These are phyloP conservation scores for Ernsta delagoae DNA, from an alignment of 2,888 invertebrate species.

Conservation along the genomic window DNA sequence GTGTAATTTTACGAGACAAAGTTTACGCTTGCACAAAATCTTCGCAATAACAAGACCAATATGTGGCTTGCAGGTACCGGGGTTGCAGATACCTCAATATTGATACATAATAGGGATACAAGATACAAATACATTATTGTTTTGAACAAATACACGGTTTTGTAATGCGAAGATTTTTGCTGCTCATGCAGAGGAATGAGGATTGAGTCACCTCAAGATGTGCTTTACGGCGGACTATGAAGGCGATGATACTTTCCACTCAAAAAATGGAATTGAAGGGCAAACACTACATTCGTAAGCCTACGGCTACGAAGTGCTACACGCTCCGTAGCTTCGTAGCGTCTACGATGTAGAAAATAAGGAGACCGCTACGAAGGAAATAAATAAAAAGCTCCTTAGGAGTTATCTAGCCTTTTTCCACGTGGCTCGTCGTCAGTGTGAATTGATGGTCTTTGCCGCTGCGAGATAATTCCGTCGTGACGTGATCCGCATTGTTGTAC, in stretches of 20 bases:
- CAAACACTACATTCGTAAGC: too few relatives aligned
- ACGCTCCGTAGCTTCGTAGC: conserved; percentile 24
- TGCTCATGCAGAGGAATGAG: not conserved
- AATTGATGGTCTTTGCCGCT: conserved; percentile 76
- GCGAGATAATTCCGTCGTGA: conserved; percentile 78
- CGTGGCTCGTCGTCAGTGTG: conserved; percentile 74
- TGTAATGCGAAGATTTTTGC: too few relatives aligned
- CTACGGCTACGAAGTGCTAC: conserved; percentile 6
- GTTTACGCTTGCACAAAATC: conserved; percentile 7
- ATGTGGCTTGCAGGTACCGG: not conserved
- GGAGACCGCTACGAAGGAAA: conserved; percentile 16
- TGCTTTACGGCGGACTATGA: too few relatives aligned
- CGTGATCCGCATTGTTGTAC: conserved; percentile 80
- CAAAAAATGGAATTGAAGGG: too few relatives aligned
- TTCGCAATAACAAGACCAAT: conserved; percentile 6
- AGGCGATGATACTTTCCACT: too few relatives aligned
- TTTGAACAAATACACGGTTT: not conserved
- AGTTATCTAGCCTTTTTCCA: conserved; percentile 64
- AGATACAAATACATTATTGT: not conserved
- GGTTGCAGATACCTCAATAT: not conserved
- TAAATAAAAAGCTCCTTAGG: conserved; percentile 56
- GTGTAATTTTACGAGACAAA: conserved; percentile 24
- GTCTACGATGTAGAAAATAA: conserved; percentile 19
- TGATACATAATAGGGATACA: not conserved
- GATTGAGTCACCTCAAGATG: not conserved